Evolutionary conservation across 2,888 invertebrate species (phyloP), one percentile per base, ranked within the genome.

Genomic region (Melinaea menophilus): DNA sequence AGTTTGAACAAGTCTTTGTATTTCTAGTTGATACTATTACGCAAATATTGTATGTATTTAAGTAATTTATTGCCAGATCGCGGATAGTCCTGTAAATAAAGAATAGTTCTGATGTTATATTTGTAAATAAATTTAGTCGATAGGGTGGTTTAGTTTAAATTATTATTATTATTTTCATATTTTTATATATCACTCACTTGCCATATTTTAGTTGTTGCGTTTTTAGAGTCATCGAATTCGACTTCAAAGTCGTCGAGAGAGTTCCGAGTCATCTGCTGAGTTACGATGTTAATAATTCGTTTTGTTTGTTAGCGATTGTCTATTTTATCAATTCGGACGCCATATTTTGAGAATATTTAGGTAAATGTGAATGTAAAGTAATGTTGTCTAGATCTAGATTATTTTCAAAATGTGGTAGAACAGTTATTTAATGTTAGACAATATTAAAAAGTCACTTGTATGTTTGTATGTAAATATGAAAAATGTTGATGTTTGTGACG

Each of bases 101-200:
- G 62, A 73, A 71, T 62, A 70, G 70, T 67, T 69, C 68, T 71
- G 75, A 77, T 87, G 87, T 88, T 89, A 84, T 81, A 77, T 80
- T 73, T 87, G 88, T 89, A 89, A 86, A 90, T 89, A 77, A 78
- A 78, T 78, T 80, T 80, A 78, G 79, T 82, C 84, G 88, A 88
- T 89, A 87, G 88, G 88, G 86, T 85, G 84, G 81, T 82, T 83
- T 88, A 87, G 84, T 82, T 82, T 82, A 86, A 82, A 84, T 86
- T 86, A 84, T 86, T 80, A 22, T 22, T 22, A 22, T 22, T 22
- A 22, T 22, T 82, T 84, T 81, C 79, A 84, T 87, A 82, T 85
- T 86, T 84, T 84, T 80, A 22, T 22, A 22, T 22, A 84, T 82
- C 79, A 80, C 82, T 81, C 81, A 86, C 88, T 90, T 89, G 89